Base-by-base conservation (phyloP, 2,888 invertebrate species). In the Cephus runcator region DNA sequence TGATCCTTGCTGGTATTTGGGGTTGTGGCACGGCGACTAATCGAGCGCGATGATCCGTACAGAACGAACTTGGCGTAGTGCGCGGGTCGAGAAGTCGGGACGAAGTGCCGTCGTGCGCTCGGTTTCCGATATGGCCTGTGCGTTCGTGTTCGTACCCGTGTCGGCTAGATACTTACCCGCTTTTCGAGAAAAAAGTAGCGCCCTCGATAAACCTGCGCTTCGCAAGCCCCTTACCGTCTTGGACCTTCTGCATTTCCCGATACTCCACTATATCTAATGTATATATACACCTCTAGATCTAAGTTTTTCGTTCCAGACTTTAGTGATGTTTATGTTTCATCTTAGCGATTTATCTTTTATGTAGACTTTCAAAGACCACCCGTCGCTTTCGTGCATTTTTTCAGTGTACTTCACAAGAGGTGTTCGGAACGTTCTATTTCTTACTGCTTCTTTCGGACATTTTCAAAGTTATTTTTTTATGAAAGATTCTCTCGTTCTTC, bases 21-120 rank as follows among this genome's bases (percentile, higher is more conserved):
- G 56, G 56, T 56, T 15, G 23, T 56, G 23, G 1, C 9, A 23
- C 56, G 23, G 56, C 4, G 23, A 9, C 23, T 23, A 56, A 56
- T 56, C 56, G 56, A 56, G 23, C 56, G 56, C 56, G 56, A 56
- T 56, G 56, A 56, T 56, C 56, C 56, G 23, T 56, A 56, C 15
- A 56, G 23, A 56, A 56, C 2, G 56, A 56, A 56, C 23, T 56
- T 56, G 23, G 56, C 56, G 56, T 56, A 23, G 56, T 56, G 80
- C 79, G 76, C 78, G 40, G 73, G 81, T 76, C 83, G 84, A 83
- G 80, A 77, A 79, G 82, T 83, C 82, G 80, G 83, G 81, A 81
- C 83, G 81, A 83, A 87, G 83, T 87, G 56, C 23, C 56, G 56
- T 9, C 9, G 23, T 56, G 87, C 80, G 79, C 81, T 76, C 75